phyloP scores from a whole-genome alignment of 2,888 invertebrate species.

The Cerceris rybyensis region DNA sequence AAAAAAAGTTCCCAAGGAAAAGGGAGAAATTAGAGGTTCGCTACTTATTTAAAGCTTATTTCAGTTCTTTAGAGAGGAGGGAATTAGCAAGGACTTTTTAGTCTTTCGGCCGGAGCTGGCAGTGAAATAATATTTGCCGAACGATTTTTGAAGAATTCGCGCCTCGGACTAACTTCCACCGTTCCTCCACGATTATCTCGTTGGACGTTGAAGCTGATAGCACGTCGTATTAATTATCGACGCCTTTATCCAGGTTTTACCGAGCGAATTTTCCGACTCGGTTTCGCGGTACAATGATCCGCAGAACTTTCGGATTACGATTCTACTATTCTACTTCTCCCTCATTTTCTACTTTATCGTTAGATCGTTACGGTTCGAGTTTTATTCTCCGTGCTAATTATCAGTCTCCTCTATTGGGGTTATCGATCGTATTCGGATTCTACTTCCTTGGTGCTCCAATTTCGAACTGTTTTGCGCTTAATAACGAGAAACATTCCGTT shows the following conservation, averaged over 20 bases:
- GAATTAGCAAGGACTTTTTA: too few species aligned
- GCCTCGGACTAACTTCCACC: neutral
- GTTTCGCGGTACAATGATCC: neutral
- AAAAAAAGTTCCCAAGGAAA: too few species aligned
- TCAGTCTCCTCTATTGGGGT: constrained; percentile 33
- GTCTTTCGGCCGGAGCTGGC: neutral
- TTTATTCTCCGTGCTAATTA: constrained; percentile 26
- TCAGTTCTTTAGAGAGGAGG: too few species aligned
- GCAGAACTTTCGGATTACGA: neutral
- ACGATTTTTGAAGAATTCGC: neutral
- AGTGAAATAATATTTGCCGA: neutral
- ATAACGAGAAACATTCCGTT: too few species aligned
- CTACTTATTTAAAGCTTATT: too few species aligned
- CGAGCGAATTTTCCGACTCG: constrained; percentile 2
- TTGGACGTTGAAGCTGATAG: neutral
- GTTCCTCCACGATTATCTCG: neutral
- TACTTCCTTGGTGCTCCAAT: neutral
- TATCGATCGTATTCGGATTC: neutral
- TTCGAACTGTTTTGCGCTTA: neutral
- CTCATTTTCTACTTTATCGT: neutral
- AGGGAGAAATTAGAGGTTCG: too few species aligned
- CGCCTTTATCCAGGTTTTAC: neutral
- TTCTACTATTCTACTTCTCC: constrained; percentile 13
- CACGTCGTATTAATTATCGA: constrained; percentile 1
- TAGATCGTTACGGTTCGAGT: neutral